A percentile compares a stretch with the other conserved stretches of the same genome.
Evolutionary conservation across 2,797 vertebrate species (phyloP).

Genomic region (Gymnopithys bicolor): DNA sequence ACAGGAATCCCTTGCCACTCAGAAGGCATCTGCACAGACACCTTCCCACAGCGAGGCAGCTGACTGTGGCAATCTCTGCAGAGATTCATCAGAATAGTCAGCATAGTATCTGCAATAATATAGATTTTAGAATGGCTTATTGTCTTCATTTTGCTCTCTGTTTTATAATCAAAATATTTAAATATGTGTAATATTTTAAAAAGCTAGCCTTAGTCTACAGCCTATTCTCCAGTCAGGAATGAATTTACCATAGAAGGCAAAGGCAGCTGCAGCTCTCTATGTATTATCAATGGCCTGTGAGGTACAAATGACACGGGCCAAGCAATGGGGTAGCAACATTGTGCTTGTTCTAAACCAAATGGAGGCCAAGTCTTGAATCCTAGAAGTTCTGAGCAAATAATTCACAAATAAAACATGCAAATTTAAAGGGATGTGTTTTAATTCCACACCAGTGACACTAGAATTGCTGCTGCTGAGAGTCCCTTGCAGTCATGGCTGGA

Average conservation of each 20-base stretch:
- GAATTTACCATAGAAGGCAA: not conserved
- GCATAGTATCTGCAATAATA: not conserved
- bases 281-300: not conserved
- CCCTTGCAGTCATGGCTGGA: not conserved
- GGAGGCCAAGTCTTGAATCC: not conserved
- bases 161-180: conserved; percentile 23
- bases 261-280: not conserved
- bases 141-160: not conserved
- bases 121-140: not conserved
- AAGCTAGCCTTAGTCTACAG: not conserved
- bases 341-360: not conserved
- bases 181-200: not conserved
- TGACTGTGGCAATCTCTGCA: not conserved
- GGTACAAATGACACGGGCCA: not conserved
- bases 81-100: not conserved
- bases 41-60: not conserved
- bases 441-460: not conserved
- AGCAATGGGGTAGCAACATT: not conserved
- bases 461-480: not conserved
- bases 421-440: not conserved
- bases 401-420: not conserved
- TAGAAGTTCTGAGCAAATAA: not conserved
- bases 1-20: not conserved
- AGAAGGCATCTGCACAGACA: not conserved
- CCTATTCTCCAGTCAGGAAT: not conserved